A percentile compares a stretch with the other conserved stretches of the same genome.
phyloP scores from a whole-genome alignment of 2,888 invertebrate genomes.

The Spilosoma lubricipeda region DNA sequence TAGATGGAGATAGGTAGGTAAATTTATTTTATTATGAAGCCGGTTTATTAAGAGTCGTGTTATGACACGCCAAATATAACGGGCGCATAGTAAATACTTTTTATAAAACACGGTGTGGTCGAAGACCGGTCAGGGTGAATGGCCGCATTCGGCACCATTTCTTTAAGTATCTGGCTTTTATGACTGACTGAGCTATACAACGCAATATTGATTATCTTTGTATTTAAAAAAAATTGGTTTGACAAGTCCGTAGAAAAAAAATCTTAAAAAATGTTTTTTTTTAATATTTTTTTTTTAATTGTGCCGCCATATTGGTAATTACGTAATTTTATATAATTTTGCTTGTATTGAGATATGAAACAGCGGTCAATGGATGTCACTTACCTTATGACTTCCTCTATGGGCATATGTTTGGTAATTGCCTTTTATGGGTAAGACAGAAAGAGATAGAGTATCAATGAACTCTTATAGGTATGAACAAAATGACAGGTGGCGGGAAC shows the following conservation, averaged over 20 bases:
- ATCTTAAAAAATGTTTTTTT: too few species aligned
- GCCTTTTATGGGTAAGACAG: neutral
- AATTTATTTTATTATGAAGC: constrained; percentile 27
- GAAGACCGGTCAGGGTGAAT: constrained; percentile 68
- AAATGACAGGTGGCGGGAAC: neutral
- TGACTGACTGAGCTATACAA: constrained; percentile 35
- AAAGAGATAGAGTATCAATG: neutral
- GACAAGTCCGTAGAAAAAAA: neutral
- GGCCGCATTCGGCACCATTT: constrained; percentile 68
- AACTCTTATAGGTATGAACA: neutral
- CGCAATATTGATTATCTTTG: constrained; percentile 28
- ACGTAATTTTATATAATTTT: neutral
- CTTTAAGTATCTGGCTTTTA: constrained; percentile 36
- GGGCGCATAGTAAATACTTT: constrained; percentile 56
- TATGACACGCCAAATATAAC: constrained; percentile 58
- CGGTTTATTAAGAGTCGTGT: constrained; percentile 43
- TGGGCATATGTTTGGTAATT: neutral
- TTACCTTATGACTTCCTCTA: neutral
- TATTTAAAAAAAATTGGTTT: neutral
- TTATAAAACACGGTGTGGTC: constrained; percentile 42
- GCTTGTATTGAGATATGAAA: neutral
- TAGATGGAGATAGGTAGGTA: neutral
- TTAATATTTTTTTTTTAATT: neutral
- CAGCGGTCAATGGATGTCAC: neutral
- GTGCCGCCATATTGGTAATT: neutral